Evolutionary conservation across 2,113 vertebrate genomes (phyloP), one percentile per base, ranked within the genome.

Genomic region (Geococcyx californianus): DNA sequence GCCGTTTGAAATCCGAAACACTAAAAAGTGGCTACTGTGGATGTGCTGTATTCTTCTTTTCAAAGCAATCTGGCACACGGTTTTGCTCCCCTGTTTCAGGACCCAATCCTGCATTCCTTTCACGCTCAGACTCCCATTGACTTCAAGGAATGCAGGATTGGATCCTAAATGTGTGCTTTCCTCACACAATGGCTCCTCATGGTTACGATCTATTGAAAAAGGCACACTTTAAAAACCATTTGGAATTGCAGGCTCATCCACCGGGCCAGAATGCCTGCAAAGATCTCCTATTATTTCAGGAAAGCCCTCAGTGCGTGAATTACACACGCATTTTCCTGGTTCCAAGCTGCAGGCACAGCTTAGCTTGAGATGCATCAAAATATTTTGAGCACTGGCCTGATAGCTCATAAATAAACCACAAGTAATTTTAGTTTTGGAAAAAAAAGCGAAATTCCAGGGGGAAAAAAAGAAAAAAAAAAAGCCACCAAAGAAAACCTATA

Each of bases 61-160:
- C 96, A 95, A 94, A 96, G 88, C 92, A 84, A 93, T 96, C 90
- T 95, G 95, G 96, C 95, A 94, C 92, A 87, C 88, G 75, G 2
- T 92, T 95, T 95, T 92, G 77, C 88, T 95, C 79, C 95, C 95
- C 93, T 66, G 73, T 64, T 86, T 84, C 75, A 93, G 94, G 94
- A 97, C 80, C 91, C 95, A 96, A 94, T 83, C 89, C 89, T 72
- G 94, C 94, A 96, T 97, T 96, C 96, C 94, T 97, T 96, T 95
- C 89, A 91, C 95, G 93, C 93, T 96, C 93, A 92, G 95, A 97
- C 90, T 95, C 93, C 94, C 93, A 91, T 95, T 96, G 91, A 96
- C 93, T 93, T 96, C 82, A 95, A 96, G 96, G 92, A 97, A 97
- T 95, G 96, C 84, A 94, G 91, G 93, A 95, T 87, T 68, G 89